These are phyloP conservation scores for Aptenodytes forsteri DNA, from an alignment of 2,113 vertebrate genomes.

Conservation along the genomic window DNA sequence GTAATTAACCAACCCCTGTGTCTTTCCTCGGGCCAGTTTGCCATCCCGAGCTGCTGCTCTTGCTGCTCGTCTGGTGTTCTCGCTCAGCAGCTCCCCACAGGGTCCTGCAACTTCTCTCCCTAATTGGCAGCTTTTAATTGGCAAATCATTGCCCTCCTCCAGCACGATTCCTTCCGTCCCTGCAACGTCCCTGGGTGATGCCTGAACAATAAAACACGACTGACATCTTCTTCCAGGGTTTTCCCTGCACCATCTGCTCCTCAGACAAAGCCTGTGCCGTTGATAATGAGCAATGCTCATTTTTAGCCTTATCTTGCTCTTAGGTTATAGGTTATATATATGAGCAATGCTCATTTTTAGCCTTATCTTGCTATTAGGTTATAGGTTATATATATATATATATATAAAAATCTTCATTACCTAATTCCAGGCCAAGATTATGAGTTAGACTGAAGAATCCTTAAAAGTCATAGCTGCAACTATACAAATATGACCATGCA, in stretches of 20 bases:
- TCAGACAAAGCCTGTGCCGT: fast-evolving
- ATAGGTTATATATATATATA: not conserved
- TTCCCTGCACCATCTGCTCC: not conserved
- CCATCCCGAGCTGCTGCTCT: not conserved
- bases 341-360: not conserved
- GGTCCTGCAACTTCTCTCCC: not conserved
- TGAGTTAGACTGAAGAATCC: not conserved
- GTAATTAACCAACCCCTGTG: not conserved
- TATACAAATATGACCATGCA: not conserved
- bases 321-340: not conserved
- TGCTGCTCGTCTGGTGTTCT: not conserved
- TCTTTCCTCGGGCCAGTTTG: not conserved
- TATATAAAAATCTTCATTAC: not conserved
- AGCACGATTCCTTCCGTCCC: not conserved
- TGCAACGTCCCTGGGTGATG: not conserved
- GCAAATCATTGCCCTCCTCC: not conserved
- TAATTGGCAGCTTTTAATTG: not conserved
- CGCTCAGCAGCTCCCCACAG: not conserved
- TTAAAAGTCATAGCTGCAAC: not conserved
- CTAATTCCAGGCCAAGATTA: not conserved
- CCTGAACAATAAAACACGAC: not conserved
- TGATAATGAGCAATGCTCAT: not conserved
- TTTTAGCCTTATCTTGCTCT: not conserved
- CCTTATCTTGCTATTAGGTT: not conserved
- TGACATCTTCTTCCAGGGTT: not conserved